phyloP scores from a whole-genome alignment of 2,113 vertebrate species.

The Mystacornis crossleyi region DNA sequence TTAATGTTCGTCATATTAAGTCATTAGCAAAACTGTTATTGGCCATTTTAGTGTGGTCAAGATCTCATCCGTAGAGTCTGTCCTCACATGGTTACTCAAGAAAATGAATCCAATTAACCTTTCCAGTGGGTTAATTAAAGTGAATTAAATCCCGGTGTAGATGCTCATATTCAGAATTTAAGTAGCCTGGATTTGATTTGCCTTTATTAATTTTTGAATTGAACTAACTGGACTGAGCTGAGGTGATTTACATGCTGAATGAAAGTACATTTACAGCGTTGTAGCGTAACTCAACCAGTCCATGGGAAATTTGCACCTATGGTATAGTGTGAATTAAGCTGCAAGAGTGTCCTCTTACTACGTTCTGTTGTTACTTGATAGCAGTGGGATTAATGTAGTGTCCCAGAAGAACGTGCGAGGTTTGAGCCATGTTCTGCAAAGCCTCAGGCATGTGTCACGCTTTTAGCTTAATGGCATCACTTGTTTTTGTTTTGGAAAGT shows the following conservation, averaged over 20 bases:
- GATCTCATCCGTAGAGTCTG: not conserved
- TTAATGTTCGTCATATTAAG: not conserved
- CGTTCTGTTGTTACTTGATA: not conserved
- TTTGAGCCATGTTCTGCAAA: slow-evolving; percentile 1
- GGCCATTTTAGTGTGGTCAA: not conserved
- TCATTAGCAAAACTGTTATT: not conserved
- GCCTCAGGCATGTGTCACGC: not conserved
- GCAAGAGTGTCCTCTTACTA: not conserved
- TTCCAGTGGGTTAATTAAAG: not conserved
- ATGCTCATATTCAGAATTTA: not conserved
- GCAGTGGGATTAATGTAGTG: not conserved
- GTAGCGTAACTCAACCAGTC: not conserved
- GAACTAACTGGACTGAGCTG: not conserved
- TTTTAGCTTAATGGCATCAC: not conserved
- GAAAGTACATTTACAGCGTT: not conserved
- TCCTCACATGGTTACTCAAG: not conserved
- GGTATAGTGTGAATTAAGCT: not conserved
- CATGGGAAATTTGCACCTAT: not conserved
- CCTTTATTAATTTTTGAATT: not conserved
- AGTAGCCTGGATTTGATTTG: not conserved
- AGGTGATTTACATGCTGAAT: not conserved
- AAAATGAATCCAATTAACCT: slow-evolving; percentile 42
- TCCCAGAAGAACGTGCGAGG: not conserved
- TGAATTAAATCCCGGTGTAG: not conserved
- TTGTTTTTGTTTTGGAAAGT: not conserved